Evolutionary conservation across 1,140 invertebrate species (phyloP), one percentile per base, ranked within the genome.

Genomic region (Bactericera cockerelli): DNA sequence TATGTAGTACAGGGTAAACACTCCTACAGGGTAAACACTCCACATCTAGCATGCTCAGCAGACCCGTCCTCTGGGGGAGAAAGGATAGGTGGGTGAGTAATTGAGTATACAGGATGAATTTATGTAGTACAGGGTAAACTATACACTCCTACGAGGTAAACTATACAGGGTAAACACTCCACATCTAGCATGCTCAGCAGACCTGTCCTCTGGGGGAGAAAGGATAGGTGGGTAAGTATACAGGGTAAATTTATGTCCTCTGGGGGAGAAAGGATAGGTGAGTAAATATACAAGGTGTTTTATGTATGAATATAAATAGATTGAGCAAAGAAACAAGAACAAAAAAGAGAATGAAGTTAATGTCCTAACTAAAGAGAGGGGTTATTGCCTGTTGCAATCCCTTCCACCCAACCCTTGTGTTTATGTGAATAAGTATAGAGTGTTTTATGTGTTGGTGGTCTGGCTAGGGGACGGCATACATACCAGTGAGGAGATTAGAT

Each of bases 11-110:
- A 31, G 26, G 55, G 25, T 55, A 21, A 33, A 33, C 16, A 58
- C 16, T 57, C 24, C 13, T 10, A 26, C 55, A 25, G n/a, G 16
- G 33, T 16, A 58, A 89, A 67, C 90, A 93, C 72, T 94, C 90
- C n/a, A 87, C 87, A 71, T 95, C 91, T 61, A 95, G 71, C 81
- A 94, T 89, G 65, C 87, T 92, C 36, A 96, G 72, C 59, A 96
- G 74, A 13, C 92, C 93, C 3, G 87, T 93, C 63, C 89, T 80
- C 80, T 85, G 66, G 14, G 4, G 42, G 22, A n/a, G 66, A 62
- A 25, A 56, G 24, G 14, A 58, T 6, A 58, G 26, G 55, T n/a
- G 53, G n/a, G n/a, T n/a, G n/a, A n/a, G 19, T 22, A 13, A 58
- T 55, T 21, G 16, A 57, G n/a, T n/a, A n/a, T n/a, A n/a, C n/a